Base-by-base conservation (phyloP, 35 echinoderm and acorn worm genomes). In the Apostichopus japonicus region DNA sequence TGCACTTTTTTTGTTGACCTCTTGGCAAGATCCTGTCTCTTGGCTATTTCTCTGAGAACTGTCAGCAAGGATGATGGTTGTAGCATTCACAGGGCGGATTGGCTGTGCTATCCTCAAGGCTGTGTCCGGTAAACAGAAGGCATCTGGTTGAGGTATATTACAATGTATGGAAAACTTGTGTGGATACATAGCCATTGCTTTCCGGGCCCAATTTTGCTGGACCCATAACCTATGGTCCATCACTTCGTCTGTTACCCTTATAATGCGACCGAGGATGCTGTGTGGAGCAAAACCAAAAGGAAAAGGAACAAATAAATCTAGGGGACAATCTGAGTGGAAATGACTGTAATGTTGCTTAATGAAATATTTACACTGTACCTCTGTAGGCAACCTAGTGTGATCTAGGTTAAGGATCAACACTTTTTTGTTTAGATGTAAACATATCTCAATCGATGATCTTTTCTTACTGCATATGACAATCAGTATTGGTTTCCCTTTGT, bases 21-120 rank as follows among this genome's bases (percentile, higher is more conserved):
- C 27, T 33, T 33, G 54, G 54, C 7, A 16, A 62, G 53, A 24
- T 58, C 53, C 24, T 58, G 56, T 33, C 27, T 33, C 27, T 33
- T 87, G 84, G 23, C 79, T 83, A 54, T 54, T 53, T 10, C 51
- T 10, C 79, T 83, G 11, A 83, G 79, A 83, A 33, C 19, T 83
- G 79, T 53, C 54, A 54, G 84, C 57, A 23, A 71, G 53, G 58
- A 87, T 56, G 58, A 87, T 87, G 56, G 84, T 87, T 11, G 84
- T 58, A 16, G 53, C 84, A 5, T 33, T 33, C 27, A 33, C 27
- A 33, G 27, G 27, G 27, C 27, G 27, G 27, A 65, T 56, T 53
- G 88, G 65, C 72, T 90, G 88, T 63, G 88, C 88, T 90, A 90
- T 90, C 88, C 88, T 90, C 25, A 90, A 76, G 88, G 88, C 88